Base-by-base conservation (phyloP, 92 coral and sea anemone genomes). In the Phenganax marumi region DNA sequence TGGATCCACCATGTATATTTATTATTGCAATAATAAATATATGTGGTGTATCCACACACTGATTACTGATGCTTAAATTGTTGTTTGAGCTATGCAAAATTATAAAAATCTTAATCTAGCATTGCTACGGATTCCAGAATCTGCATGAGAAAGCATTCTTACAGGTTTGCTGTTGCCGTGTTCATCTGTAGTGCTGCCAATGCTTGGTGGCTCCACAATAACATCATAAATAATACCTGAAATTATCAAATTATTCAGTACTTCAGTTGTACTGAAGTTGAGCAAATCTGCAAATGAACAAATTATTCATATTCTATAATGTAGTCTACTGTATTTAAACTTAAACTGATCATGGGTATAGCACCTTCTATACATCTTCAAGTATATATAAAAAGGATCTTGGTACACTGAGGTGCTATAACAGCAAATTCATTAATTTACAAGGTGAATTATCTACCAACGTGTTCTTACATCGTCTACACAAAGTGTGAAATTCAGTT, bases 161-260 rank as follows among this genome's bases (percentile, higher is more conserved):
- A 96, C 99, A 7, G 99, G 99, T 92, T 89, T 89, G 70, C 99
- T 96, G 80, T 96, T 97, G 16, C 99, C 99, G 82, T 92, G 91
- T 53, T 96, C 99, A 85, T 96, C 99, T 84, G 99, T 96, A 2
- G 99, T 96, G 74, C 99, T 96, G 60, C 99, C 99, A 46, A 96
- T 97, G 91, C 99, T 96, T 47, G 99, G 99, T 17, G 99, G 99
- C 64, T 96, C 99, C 64, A 96, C 99, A 82, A 96, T 96, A 13
- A 96, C 99, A 87, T 96, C 99, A 96, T 96, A 96, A 52, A 96
- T 96, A 25, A 96, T 96, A 24, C 99, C 99, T 96, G 54, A 33
- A 78, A 78, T 78, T 25, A 26, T 25, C 26, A 26, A 74, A 50
- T 51, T 50, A 19, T 52, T 33, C 7, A 8, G 18, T 14, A 73